A percentile compares a stretch with the other conserved stretches of the same genome.
phyloP scores from a whole-genome alignment of 2,113 vertebrate species.

The Melanostigma gelatinosum region DNA sequence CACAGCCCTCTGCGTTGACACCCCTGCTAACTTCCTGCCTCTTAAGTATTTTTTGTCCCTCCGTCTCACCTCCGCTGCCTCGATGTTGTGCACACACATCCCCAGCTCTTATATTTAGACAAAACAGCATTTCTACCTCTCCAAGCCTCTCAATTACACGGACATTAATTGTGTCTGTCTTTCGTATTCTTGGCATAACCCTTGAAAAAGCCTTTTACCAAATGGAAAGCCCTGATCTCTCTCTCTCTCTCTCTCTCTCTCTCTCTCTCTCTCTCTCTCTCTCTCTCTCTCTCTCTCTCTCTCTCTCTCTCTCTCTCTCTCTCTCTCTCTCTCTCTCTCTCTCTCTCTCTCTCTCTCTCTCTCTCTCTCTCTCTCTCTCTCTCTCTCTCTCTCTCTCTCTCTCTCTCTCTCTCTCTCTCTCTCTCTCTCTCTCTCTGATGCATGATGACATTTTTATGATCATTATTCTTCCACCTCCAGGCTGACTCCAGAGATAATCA shows the following conservation, averaged over 20 bases:
- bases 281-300: conserved; percentile 6
- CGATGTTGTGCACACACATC: conserved; percentile 11
- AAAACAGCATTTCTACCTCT: conserved; percentile 4
- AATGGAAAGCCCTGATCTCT: conserved; percentile 19
- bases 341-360: not conserved
- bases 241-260: not conserved
- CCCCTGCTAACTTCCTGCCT: conserved; percentile 62
- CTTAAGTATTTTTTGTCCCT: conserved; percentile 49
- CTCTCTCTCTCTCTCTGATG: conserved; percentile 4
- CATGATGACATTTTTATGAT: conserved; percentile 59
- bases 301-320: conserved; percentile 10
- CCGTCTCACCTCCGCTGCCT: conserved; percentile 28
- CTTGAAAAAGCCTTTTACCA: conserved; percentile 15
- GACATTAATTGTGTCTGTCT: conserved; percentile 36
- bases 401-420: conserved; percentile 3
- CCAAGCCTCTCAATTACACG: conserved; percentile 2
- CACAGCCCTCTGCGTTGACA: conserved; percentile 24
- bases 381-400: conserved; percentile 9
- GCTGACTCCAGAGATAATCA: conserved; percentile 50
- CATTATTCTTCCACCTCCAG: conserved; percentile 51
- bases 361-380: not conserved
- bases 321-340: not conserved
- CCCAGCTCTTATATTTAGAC: not conserved
- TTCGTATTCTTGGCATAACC: conserved; percentile 11
- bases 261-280: too few relatives aligned